Evolutionary conservation across 2,797 vertebrate genomes (phyloP), one percentile per base, ranked within the genome.

Genomic region (Carapus acus): DNA sequence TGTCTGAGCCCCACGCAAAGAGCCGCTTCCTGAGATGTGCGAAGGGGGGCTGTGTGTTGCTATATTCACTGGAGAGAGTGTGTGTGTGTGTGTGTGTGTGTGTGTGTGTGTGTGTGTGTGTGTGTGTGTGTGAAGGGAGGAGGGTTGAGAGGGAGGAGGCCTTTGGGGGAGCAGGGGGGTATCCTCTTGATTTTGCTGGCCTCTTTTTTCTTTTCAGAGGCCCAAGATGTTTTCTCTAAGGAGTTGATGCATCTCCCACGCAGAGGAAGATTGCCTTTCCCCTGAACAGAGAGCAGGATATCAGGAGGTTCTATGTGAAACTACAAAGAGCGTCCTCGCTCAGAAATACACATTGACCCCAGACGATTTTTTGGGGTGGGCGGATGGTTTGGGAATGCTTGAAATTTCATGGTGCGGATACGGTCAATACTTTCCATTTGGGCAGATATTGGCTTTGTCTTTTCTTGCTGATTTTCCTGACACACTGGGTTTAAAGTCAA

Each of bases 11-110:
- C 76, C 22, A 65, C 72, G 74, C 65, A 77, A 76, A 78, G 73
- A 73, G 62, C 68, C 77, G 83, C 87, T 88, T 89, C 86, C 87
- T 82, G 85, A 77, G 67, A 85, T 83, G 81, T 85, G n/a, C 81
- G 80, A 76, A 73, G 66, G 65, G 65, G 31, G 6, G 3, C 57
- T 67, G 65, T 78, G 65, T 76, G 70, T 76, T 74, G 59, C 67
- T 73, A 44, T 49, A 62, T 71, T 78, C 71, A 75, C 58, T 57
- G 16, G 65, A 64, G 67, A 67, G 37, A 49, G 67, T 71, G 69
- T 48, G n/a, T n/a, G n/a, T n/a, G n/a, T n/a, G n/a, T n/a, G n/a
- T n/a, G n/a, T n/a, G n/a, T n/a, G n/a, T n/a, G n/a, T n/a, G n/a
- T n/a, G n/a, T n/a, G n/a, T n/a, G n/a, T n/a, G n/a, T n/a, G n/a